Evolutionary conservation across 2,888 invertebrate species (phyloP).

Genomic region (Masnerella sp.): DNA sequence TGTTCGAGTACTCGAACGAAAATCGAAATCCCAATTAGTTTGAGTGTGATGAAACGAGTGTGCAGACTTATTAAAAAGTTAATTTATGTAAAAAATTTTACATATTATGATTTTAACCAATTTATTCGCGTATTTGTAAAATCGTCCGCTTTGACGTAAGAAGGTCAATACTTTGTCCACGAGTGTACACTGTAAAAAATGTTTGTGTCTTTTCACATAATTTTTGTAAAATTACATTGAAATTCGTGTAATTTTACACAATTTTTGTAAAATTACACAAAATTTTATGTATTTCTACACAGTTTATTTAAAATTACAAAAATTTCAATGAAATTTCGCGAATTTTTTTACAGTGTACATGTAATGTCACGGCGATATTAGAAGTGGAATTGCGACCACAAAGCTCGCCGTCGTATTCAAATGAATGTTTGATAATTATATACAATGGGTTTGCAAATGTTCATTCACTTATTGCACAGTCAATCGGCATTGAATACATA

Average conservation of each 20-base stretch:
- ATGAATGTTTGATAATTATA: constrained; percentile 33
- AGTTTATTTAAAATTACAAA: too few relatives aligned
- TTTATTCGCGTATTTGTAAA: constrained; percentile 19
- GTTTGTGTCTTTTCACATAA: too few relatives aligned
- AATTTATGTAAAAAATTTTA: constrained; percentile 5
- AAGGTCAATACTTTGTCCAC: constrained; percentile 22
- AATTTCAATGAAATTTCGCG: too few relatives aligned
- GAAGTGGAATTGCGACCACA: constrained; percentile 22
- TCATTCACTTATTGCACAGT: constrained; percentile 12
- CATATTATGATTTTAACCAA: constrained; percentile 14
- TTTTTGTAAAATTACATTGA: too few relatives aligned
- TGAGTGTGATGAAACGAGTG: constrained; percentile 4
- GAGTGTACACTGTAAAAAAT: constrained; percentile 10
- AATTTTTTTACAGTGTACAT: too few relatives aligned
- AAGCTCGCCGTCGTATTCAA: constrained; percentile 21
- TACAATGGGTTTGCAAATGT: constrained; percentile 22
- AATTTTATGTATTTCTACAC: too few relatives aligned
- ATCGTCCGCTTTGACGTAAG: constrained; percentile 1
- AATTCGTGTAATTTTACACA: too few relatives aligned
- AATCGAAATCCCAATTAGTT: constrained; percentile 6
- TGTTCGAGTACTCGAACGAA: too few relatives aligned
- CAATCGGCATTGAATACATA: constrained; percentile 18
- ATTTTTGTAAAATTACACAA: too few relatives aligned
- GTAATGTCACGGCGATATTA: constrained; percentile 15
- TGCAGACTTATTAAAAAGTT: constrained; percentile 11